A percentile compares a stretch with the other conserved stretches of the same genome.
Conservation (phyloP, 2,888 invertebrate genomes). For the Arenicola marina region DNA sequence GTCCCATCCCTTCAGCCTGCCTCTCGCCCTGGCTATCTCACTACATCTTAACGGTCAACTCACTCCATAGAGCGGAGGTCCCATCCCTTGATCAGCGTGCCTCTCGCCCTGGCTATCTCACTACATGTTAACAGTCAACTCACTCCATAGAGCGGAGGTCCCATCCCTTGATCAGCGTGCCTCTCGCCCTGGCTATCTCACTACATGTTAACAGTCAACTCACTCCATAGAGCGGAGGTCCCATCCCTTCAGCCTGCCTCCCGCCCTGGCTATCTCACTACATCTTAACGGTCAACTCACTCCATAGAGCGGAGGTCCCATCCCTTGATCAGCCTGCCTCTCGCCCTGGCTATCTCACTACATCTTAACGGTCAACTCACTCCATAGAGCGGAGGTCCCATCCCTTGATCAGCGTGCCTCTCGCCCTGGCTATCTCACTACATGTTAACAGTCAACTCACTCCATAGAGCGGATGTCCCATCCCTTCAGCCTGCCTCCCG, state of each 20-base stretch:
- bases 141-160: too few species aligned
- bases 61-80: too few species aligned
- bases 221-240: too few species aligned
- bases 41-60: too few species aligned
- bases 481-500: conserved; percentile 82
- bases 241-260: conserved; percentile 84
- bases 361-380: too few species aligned
- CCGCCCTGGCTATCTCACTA: conserved; percentile 81
- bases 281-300: too few species aligned
- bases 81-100: conserved; percentile 83
- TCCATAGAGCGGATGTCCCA: too few species aligned
- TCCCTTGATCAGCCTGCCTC: conserved; percentile 83
- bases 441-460: too few species aligned
- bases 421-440: conserved; percentile 81
- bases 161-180: conserved; percentile 83
- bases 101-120: conserved; percentile 84
- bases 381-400: too few species aligned
- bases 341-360: conserved; percentile 81
- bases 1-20: conserved; percentile 85
- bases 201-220: too few species aligned
- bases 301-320: too few species aligned
- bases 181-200: conserved; percentile 84
- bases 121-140: too few species aligned
- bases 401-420: conserved; percentile 83
- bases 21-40: conserved; percentile 84